A percentile compares a stretch with the other conserved stretches of the same genome.
Evolutionary conservation across 2,888 invertebrate species (phyloP).

Genomic region (Cylloceria caligata): DNA sequence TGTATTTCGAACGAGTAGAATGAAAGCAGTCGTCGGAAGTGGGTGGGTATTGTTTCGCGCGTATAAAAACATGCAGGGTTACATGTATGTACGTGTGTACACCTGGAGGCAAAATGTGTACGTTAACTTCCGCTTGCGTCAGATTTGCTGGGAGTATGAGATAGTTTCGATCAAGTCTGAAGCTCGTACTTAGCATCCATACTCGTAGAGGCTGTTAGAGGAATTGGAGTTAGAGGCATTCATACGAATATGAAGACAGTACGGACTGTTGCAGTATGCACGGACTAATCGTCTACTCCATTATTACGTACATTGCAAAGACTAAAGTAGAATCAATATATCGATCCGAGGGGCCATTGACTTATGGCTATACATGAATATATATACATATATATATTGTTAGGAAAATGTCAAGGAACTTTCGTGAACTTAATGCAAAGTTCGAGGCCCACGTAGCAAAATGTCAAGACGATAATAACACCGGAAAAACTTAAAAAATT

Average conservation of each 20-base stretch:
- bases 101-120: conserved; percentile 7
- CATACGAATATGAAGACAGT: conserved; percentile 18
- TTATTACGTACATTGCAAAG: background rate
- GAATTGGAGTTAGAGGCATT: too few relatives aligned
- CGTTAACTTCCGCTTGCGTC: conserved; percentile 27
- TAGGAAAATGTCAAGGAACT: conserved; percentile 47
- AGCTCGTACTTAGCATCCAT: background rate
- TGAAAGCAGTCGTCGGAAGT: conserved; percentile 21
- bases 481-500: background rate
- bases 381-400: background rate
- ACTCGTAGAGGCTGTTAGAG: background rate
- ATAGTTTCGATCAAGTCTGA: conserved; percentile 22
- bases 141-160: conserved; percentile 3
- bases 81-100: background rate
- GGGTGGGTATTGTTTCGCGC: conserved; percentile 15
- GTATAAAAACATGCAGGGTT: background rate
- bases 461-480: background rate
- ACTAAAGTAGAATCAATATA: conserved; percentile 9
- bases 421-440: conserved; percentile 23
- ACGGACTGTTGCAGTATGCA: conserved; percentile 3
- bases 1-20: conserved; percentile 37
- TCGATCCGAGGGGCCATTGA: conserved; percentile 32
- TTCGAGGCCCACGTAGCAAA: background rate
- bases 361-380: background rate
- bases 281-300: conserved; percentile 6